A percentile compares a stretch with the other conserved stretches of the same genome.
Conservation (phyloP, 1,140 invertebrate genomes). For the Microplitis mediator region DNA sequence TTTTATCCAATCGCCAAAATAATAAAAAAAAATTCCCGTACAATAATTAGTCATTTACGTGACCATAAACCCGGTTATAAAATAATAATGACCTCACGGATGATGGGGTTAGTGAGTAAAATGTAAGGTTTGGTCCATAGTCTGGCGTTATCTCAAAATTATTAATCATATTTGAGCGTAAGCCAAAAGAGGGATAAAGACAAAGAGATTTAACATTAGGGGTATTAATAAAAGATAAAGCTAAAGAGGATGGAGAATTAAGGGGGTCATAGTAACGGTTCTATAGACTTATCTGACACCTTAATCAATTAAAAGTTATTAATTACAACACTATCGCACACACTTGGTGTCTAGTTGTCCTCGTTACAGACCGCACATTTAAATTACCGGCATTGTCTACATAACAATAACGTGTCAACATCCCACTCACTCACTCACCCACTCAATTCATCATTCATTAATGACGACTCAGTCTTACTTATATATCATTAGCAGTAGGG, state of each 20-base stretch:
- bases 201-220: constrained; percentile 17
- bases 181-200: constrained; percentile 30
- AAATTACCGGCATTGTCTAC: constrained; percentile 47
- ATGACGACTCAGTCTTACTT: neutral
- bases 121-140: constrained; percentile 33
- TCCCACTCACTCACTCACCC: constrained; percentile 43
- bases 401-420: constrained; percentile 49
- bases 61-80: constrained; percentile 46
- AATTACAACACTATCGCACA: constrained; percentile 49
- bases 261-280: constrained; percentile 3
- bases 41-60: constrained; percentile 60
- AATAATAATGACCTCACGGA: no score
- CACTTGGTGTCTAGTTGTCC: neutral
- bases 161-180: constrained; percentile 57
- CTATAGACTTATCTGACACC: constrained; percentile 58
- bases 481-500: no score
- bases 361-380: constrained; percentile 17
- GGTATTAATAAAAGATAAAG: no score
- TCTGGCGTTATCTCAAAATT: constrained; percentile 57
- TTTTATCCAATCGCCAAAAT: no score
- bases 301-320: constrained; percentile 62
- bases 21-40: constrained; percentile 16
- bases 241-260: constrained; percentile 21
- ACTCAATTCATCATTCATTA: constrained; percentile 2
- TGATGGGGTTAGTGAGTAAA: constrained; percentile 49